Base-by-base conservation (phyloP, 2,113 vertebrate species). In the Hepsetus odoe region DNA sequence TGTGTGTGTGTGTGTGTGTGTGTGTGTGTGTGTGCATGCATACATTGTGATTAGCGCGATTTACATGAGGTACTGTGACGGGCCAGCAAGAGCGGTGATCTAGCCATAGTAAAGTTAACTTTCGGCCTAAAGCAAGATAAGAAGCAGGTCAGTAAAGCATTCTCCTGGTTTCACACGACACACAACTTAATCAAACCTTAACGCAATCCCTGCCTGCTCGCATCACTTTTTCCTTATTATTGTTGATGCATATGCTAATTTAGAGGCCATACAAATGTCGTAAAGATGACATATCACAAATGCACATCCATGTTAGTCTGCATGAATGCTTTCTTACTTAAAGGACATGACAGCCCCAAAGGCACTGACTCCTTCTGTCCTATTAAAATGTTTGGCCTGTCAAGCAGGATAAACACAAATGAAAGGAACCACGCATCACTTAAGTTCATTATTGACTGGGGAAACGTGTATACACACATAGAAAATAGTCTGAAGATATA, bases 1-100 rank as follows among this genome's bases (percentile, higher is more conserved):
- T n/a, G 30, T 0, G 22, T 7, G 18, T 11, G 61, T 73, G 53
- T 68, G 55, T 70, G 72, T 51, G 73, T 53, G 46, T 56, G 18
- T 79, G 53, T 56, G 20, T 68, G 22, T 78, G 53, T 46, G 55
- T 72, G 51, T 72, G 33, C n/a, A 2, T 69, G 35, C 70, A 16
- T 46, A 11, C 16, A 18, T 58, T 58, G 20, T 77, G 71, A 74
- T 78, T 74, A 74, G 33, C 11, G n/a, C 32, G 67, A 78, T 82
- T 78, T 33, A 64, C 44, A 32, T 10, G 13, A 30, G 40, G 26
- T 13, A 14, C 42, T 69, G 28, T 69, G 32, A 82, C 44, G 66
- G 13, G 26, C 33, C 32, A 28, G 13, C 30, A 32, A 65, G n/a
- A 65, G 11, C 38, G 40, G 20, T 56, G 61, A 32, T 62, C 64